These are phyloP conservation scores for Caretta caretta DNA, from an alignment of 2,113 vertebrate genomes.

Conservation along the genomic window DNA sequence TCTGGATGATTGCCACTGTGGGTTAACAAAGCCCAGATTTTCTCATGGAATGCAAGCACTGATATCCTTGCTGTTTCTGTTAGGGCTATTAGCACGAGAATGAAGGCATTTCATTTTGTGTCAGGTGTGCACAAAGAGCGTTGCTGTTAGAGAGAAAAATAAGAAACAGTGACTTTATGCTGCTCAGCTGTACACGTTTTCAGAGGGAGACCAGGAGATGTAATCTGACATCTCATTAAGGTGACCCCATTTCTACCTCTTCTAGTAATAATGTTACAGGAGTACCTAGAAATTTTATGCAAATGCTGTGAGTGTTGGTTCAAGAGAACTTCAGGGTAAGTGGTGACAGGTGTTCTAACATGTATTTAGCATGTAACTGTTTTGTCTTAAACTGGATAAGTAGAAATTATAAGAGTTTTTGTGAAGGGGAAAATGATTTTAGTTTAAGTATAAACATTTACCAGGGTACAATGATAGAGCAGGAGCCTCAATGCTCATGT, in stretches of 20 bases:
- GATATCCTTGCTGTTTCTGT: constrained; percentile 50
- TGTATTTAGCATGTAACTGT: background rate
- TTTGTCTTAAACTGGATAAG: background rate
- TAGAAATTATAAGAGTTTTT: constrained; percentile 9
- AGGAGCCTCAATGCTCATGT: background rate
- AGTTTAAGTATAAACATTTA: background rate
- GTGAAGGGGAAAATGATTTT: background rate
- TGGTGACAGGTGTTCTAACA: background rate
- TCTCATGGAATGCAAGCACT: constrained; percentile 52
- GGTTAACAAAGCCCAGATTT: constrained; percentile 43
- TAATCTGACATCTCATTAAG: constrained; percentile 60
- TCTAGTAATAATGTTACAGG: constrained; percentile 71
- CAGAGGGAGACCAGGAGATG: constrained; percentile 59
- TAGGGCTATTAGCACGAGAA: constrained; percentile 74
- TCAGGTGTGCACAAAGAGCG: constrained; percentile 72
- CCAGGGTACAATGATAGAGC: background rate
- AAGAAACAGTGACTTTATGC: constrained; percentile 47
- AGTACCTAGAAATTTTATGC: constrained; percentile 55
- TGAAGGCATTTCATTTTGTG: constrained; percentile 78
- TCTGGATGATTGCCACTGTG: constrained; percentile 55
- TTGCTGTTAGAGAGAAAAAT: constrained; percentile 65
- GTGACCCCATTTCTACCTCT: constrained; percentile 66
- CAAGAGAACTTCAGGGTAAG: constrained; percentile 38
- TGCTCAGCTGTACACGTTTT: constrained; percentile 46
- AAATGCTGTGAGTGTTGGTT: constrained; percentile 1